Evolutionary conservation across 2,797 vertebrate species (phyloP), one percentile per base, ranked within the genome.

Genomic region (Coracias cyanogaster): DNA sequence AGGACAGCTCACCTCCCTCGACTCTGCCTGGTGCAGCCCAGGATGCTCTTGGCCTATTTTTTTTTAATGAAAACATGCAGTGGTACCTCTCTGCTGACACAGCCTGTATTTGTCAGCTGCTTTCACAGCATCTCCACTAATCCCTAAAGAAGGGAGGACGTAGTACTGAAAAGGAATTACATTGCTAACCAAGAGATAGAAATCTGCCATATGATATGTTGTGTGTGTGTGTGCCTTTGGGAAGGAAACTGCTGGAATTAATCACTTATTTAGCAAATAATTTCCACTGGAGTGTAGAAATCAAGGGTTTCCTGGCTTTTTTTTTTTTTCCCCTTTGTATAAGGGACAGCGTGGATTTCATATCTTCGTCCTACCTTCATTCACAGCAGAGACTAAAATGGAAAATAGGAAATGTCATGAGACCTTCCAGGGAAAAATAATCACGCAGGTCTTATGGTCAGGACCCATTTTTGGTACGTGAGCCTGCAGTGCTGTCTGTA

Each of bases 211-310:
- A 55, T 90, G 89, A 49, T 14, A 28, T 39, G 12, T 52, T 35
- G 48, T 82, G 57, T 48, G 57, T 48, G 57, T 80, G 66, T 52
- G 39, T 26, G 31, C 85, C 33, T 60, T 65, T 92, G 90, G 91
- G 90, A 94, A 70, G 20, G 39, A 46, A 83, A 22, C 85, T 94
- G 93, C 90, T 97, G 91, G 82, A 90, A 81, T 94, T 82, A 88
- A 95, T 95, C 76, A 49, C 55, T 92, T 58, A n/a, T 57, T 86
- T 80, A 78, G 65, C 69, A 91, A 61, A 79, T 78, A 61, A 95
- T 86, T 96, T 88, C 61, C 43, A 89, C 31, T 61, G 31, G 26
- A 81, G 52, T 76, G 33, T 25, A 55, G 65, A 69, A 95, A 18
- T 71, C 45, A 74, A 46, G 58, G 39, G 16, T 83, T 90, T 94